Evolutionary conservation across 92 coral and sea anemone species (phyloP), one percentile per base, ranked within the genome.

Genomic region (Hydrozoanthus gracilis): DNA sequence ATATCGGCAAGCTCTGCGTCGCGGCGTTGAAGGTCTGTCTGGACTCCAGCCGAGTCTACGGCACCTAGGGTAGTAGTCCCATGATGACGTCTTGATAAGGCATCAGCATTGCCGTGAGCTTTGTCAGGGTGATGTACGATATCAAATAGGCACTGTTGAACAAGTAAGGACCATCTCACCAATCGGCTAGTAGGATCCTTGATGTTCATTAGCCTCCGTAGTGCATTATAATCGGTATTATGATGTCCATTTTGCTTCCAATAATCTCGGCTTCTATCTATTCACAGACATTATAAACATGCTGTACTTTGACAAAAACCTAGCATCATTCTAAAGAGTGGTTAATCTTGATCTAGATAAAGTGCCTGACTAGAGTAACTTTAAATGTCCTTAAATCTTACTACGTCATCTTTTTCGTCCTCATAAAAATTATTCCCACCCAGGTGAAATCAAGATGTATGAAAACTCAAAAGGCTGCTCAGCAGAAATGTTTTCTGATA

Each of bases 211-310:
- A 92, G 72, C 91, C 88, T 87, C 14, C 70, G 54, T 3, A 87
- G 70, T 0, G 95, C 88, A 11, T 54, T 66, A 54, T 92, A 91
- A 56, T 92, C 92, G 1, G 92, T 92, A 35, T 76, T 84, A 27
- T 27, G 39, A 27, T 27, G 2, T 27, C 39, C 39, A 27, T 27
- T 27, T 27, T 27, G 39, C 39, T 27, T 27, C 39, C 39, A 27
- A 27, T 27, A 0, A 27, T 0, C 39, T 2, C 2, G 2, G 39
- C 39, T 27, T 27, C 39, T 27, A 27, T 27, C 39, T 27, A 0
- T 27, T 27, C 39, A 2, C 39, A 27, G 39, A 27, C 39, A 27
- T 0, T 27, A 27, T 2, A 27, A 27, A 27, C 39, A 2, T 27
- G 39, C 39, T 27, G 39, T 27, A 27, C 39, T 27, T 2, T 27